Evolutionary conservation across 2,113 vertebrate species (phyloP).

Genomic region (Dicerorhinus sumatrensis): DNA sequence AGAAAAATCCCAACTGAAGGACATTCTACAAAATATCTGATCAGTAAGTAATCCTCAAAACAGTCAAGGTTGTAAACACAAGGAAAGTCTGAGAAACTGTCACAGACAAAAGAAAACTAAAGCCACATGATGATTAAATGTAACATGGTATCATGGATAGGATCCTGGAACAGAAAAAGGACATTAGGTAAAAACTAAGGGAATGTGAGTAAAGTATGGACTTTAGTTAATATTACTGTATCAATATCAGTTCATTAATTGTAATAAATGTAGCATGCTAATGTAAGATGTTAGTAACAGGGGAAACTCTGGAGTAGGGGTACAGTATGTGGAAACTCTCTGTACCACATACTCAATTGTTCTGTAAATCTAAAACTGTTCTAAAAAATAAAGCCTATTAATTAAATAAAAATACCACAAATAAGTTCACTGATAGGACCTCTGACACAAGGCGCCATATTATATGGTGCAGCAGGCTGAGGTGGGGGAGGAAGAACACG

Average conservation of each 20-base stretch:
- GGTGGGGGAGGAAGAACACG: constrained; percentile 39
- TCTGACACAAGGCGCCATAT: not conserved
- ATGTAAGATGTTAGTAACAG: not conserved
- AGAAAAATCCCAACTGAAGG: not conserved
- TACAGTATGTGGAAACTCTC: not conserved
- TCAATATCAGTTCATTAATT: not conserved
- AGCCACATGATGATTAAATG: not conserved
- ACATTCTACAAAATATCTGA: not conserved
- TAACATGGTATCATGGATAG: not conserved
- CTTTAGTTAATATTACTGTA: not conserved
- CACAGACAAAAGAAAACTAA: not conserved
- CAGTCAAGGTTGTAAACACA: not conserved
- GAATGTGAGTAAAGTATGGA: not conserved
- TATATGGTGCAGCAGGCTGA: constrained; percentile 48
- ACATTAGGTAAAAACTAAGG: not conserved
- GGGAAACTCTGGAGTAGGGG: not conserved
- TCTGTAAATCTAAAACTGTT: not conserved
- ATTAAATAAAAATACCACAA: constrained; percentile 50
- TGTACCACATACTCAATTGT: not conserved
- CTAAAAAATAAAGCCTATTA: not conserved
- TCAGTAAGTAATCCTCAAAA: not conserved
- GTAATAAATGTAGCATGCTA: not conserved
- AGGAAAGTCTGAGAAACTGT: not conserved
- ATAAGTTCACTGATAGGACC: constrained; percentile 53
- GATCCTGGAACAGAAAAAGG: not conserved